Evolutionary conservation across 2,888 invertebrate genomes (phyloP), one percentile per base, ranked within the genome.

Genomic region (Pollenia griseotomentosa): DNA sequence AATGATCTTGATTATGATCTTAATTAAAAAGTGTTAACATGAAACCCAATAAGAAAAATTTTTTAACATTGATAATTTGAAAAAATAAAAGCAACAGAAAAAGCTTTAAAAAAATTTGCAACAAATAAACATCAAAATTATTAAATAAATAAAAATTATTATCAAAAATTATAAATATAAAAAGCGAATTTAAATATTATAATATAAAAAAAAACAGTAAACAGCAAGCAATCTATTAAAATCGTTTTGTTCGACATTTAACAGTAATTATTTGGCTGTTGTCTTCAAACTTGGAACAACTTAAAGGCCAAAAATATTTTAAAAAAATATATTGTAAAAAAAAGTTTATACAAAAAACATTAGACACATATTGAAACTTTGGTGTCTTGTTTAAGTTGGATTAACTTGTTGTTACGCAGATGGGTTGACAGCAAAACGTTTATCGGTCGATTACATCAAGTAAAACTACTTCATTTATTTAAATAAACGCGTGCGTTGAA

Each of bases 361-460:
- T 57, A 74, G 40, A 73, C 73, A 65, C 16, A 48, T 57, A 73
- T 70, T 48, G 55, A 55, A 42, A 55, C 65, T 78, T 11, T 79
- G 57, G 59, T 66, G 66, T 74, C 65, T 66, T 84, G 53, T 59
- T 79, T 46, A 66, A 46, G 65, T 71, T 71, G 83, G 61, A 65
- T 83, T 78, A 57, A 10, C 7, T 59, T 73, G 65, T 16, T 63
- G 66, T 66, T 68, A 75, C 46, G 68, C 66, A 33, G 40, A 73
- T 79, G 73, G 16, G 74, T 85, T 68, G 73, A 75, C 68, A 74
- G 53, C 68, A 40, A 70, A 83, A 68, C 66, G 61, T 85, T 85
- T 85, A 85, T 85, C 79, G 84, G 68, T 74, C 79, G 61, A 80
- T 79, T 74, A 74, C 79, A 80, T 84, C 73, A 73, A 77, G n/a